Conservation (phyloP, 2,888 invertebrate genomes). For the Alloplasta piceator region DNA sequence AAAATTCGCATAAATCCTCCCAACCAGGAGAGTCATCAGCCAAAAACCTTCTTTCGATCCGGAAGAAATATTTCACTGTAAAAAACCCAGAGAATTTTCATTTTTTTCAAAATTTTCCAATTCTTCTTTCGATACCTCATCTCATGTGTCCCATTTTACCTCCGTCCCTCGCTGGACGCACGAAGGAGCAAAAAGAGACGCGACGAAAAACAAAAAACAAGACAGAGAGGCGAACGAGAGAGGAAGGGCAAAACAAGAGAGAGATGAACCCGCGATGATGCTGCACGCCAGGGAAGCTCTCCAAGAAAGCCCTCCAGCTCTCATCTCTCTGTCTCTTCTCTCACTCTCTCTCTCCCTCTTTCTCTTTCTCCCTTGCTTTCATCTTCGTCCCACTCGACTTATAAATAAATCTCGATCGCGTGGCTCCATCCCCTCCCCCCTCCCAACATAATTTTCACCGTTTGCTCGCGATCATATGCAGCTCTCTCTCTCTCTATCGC, state of each 20-base stretch:
- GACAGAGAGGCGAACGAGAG: slow-evolving; percentile 58
- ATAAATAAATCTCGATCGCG: slow-evolving; percentile 84
- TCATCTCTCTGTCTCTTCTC: slow-evolving; percentile 26
- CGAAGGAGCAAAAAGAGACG: slow-evolving; percentile 29
- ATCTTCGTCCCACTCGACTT: slow-evolving; percentile 74
- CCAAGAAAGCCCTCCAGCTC: slow-evolving; percentile 48
- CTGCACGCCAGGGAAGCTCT: slow-evolving; percentile 57
- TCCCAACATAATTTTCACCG: slow-evolving; percentile 30
- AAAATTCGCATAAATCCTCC: too few relatives aligned
- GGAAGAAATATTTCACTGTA: not conserved
- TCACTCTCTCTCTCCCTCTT: slow-evolving; percentile 41
- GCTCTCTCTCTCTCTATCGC: slow-evolving; percentile 57
- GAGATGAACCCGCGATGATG: slow-evolving; percentile 58
- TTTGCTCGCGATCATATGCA: slow-evolving; percentile 67
- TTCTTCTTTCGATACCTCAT: not conserved
- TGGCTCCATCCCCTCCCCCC: slow-evolving; percentile 81
- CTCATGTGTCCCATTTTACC: slow-evolving; percentile 7
- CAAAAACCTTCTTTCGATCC: not conserved
- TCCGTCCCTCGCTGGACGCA: not conserved
- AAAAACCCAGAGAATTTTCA: not conserved
- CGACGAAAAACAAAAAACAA: slow-evolving; percentile 56
- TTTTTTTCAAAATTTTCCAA: not conserved
- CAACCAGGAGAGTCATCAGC: too few relatives aligned
- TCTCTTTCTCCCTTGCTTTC: slow-evolving; percentile 38
- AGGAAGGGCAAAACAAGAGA: slow-evolving; percentile 47